Evolutionary conservation across 2,113 vertebrate genomes (phyloP).

Genomic region (Leptocoma aspasia): DNA sequence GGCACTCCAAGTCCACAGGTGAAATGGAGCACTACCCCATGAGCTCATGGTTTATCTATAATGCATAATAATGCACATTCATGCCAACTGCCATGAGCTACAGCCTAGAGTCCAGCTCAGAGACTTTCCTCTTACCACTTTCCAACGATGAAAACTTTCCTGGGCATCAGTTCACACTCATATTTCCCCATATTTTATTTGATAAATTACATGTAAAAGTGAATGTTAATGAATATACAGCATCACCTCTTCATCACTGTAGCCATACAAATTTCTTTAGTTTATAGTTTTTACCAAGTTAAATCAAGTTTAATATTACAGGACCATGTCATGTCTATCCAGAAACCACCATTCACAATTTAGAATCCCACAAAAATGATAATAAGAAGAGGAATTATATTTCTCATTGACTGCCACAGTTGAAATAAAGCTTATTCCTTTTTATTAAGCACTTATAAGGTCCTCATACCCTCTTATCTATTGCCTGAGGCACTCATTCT

Average conservation of each 20-base stretch:
- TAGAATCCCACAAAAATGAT: conserved; percentile 27
- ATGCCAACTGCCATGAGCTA: background rate
- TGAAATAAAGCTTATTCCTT: conserved; percentile 7
- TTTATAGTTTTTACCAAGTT: background rate
- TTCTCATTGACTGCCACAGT: background rate
- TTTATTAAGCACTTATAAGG: conserved; percentile 15
- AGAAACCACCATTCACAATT: conserved; percentile 2
- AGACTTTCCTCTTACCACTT: background rate
- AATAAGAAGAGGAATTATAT: conserved; percentile 1
- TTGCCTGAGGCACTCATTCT: background rate
- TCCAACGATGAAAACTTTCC: background rate
- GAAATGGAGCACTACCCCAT: background rate
- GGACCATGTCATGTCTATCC: background rate
- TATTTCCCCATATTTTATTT: background rate
- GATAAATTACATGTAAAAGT: background rate
- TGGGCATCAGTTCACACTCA: background rate
- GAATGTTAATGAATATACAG: background rate
- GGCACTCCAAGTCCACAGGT: background rate
- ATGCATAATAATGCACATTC: background rate
- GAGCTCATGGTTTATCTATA: background rate
- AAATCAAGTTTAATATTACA: conserved; percentile 1
- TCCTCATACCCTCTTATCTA: background rate
- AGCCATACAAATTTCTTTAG: background rate
- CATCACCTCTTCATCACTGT: background rate
- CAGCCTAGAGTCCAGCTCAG: background rate